Evolutionary conservation across 2,797 vertebrate genomes (phyloP).

Genomic region (Kryptopterus vitreolus): DNA sequence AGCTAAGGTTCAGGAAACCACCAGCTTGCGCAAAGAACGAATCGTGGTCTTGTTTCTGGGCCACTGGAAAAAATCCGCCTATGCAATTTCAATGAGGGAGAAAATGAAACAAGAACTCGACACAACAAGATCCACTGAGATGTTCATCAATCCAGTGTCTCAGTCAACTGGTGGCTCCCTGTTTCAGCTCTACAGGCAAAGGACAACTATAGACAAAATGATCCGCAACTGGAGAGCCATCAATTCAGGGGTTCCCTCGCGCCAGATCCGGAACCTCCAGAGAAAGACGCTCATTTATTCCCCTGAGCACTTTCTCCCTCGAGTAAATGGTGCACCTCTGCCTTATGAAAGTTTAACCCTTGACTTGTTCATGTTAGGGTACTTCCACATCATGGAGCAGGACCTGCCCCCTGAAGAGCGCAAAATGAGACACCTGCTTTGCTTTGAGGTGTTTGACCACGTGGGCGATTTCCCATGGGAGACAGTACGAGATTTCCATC

Average conservation of each 20-base stretch:
- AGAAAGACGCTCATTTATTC: conserved; percentile 69
- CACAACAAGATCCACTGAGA: conserved; percentile 28
- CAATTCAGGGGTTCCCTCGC: conserved; percentile 63
- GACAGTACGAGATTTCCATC: conserved; percentile 85
- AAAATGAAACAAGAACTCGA: conserved; percentile 60
- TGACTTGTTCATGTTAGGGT: conserved; percentile 95
- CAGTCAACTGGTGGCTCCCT: conserved; percentile 62
- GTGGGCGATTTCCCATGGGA: conserved; percentile 86
- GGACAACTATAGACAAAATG: conserved; percentile 76
- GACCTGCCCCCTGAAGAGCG: conserved; percentile 85
- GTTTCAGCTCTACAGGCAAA: conserved; percentile 78
- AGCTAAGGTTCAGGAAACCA: conserved; percentile 67
- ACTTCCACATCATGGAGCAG: conserved; percentile 93
- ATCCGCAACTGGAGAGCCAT: conserved; percentile 79
- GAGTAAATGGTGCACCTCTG: conserved; percentile 68
- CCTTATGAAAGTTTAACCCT: conserved; percentile 83
- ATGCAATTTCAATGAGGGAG: conserved; percentile 71
- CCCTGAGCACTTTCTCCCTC: conserved; percentile 87
- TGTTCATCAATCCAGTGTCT: conserved; percentile 2
- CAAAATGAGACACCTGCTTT: conserved; percentile 91
- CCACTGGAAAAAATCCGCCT: conserved; percentile 92
- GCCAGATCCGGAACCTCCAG: conserved; percentile 59
- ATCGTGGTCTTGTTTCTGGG: conserved; percentile 89
- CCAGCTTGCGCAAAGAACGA: conserved; percentile 85
- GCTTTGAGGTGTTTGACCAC: conserved; percentile 95